A percentile compares a stretch with the other conserved stretches of the same genome.
These are phyloP conservation scores for Temnothorax curvispinosus DNA, from an alignment of 1,140 invertebrate species.

Conservation along the genomic window DNA sequence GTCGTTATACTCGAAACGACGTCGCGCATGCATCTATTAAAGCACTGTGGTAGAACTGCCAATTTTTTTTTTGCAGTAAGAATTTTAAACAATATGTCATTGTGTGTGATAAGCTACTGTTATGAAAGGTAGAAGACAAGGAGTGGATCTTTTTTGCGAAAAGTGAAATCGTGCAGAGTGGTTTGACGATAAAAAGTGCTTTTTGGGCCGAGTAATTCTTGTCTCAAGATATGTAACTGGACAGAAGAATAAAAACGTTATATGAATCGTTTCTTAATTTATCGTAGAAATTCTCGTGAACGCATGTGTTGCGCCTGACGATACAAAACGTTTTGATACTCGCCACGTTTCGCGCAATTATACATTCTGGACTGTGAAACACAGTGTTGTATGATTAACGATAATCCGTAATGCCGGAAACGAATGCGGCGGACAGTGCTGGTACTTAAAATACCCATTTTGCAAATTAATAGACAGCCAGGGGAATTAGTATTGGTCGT, in stretches of 20 bases:
- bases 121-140: background rate
- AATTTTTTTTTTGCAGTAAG: background rate
- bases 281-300: background rate
- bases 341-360: conserved; percentile 23
- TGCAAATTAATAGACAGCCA: conserved; percentile 72
- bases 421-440: conserved; percentile 30
- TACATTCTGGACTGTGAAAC: conserved; percentile 16
- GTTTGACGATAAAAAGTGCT: background rate
- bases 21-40: conserved; percentile 36
- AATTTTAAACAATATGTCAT: conserved; percentile 31
- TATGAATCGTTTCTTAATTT: background rate
- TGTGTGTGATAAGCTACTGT: background rate
- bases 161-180: background rate
- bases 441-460: conserved; percentile 59
- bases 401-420: conserved; percentile 57
- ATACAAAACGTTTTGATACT: background rate
- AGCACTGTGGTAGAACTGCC: background rate
- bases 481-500: conserved; percentile 70
- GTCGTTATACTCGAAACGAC: conserved; percentile 26
- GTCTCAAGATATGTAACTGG: background rate
- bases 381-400: conserved; percentile 37
- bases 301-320: background rate
- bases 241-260: background rate
- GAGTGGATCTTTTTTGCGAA: background rate
- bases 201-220: background rate